A percentile compares a stretch with the other conserved stretches of the same genome.
phyloP scores from a whole-genome alignment of 2,888 invertebrate species.

The Invenusta paracnida region DNA sequence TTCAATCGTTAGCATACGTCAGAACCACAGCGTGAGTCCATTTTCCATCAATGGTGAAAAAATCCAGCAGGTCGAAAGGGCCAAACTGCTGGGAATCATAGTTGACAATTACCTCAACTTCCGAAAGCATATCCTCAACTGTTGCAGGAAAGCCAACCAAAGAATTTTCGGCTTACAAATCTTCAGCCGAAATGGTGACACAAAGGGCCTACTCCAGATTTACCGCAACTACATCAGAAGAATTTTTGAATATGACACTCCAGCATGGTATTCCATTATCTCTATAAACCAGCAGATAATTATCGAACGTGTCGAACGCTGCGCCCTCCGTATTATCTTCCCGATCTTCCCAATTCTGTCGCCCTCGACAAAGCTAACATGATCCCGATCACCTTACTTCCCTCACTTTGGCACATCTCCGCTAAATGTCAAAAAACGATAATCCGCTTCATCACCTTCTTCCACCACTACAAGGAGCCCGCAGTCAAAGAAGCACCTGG shows the following conservation, averaged over 20 bases:
- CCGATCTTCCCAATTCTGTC: background rate
- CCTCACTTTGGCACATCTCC: background rate
- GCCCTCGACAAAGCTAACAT: slow-evolving; percentile 7
- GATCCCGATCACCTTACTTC: background rate
- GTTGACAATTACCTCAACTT: background rate
- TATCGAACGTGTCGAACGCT: background rate
- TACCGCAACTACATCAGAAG: background rate
- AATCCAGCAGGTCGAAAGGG: background rate
- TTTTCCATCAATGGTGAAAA: background rate
- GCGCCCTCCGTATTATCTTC: background rate
- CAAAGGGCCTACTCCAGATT: background rate
- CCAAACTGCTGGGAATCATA: background rate
- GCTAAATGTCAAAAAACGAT: background rate
- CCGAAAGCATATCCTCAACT: background rate
- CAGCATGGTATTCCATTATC: background rate
- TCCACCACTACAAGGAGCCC: slow-evolving; percentile 14
- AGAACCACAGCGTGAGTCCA: background rate
- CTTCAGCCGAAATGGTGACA: too few species aligned
- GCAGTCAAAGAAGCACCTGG: slow-evolving; percentile 3
- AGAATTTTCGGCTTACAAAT: background rate
- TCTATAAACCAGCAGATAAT: background rate
- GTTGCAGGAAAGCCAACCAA: background rate
- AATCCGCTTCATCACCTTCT: slow-evolving; percentile 5
- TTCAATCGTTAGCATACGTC: background rate
- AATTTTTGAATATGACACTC: background rate